Evolutionary conservation across 2,113 vertebrate genomes (phyloP).

Genomic region (Centropus bengalensis): DNA sequence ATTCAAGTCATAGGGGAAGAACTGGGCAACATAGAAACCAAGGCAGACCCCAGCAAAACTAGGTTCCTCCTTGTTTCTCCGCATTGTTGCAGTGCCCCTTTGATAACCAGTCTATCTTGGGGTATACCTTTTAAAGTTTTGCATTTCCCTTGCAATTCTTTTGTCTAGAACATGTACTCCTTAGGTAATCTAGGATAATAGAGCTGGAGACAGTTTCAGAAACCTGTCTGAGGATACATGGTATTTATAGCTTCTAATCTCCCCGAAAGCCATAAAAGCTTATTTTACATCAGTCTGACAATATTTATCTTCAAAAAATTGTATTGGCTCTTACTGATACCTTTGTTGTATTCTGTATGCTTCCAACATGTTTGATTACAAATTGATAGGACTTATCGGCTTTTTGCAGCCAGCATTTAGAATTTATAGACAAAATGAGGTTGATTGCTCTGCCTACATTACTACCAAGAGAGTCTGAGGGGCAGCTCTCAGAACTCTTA

Average conservation of each 20-base stretch:
- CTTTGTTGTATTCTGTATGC: neutral
- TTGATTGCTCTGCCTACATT: neutral
- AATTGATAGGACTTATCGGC: neutral
- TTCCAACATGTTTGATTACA: neutral
- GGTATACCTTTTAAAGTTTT: neutral
- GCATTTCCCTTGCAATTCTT: neutral
- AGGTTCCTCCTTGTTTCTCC: neutral
- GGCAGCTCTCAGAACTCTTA: neutral
- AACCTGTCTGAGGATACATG: neutral
- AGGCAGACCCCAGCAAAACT: neutral
- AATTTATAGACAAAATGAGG: neutral
- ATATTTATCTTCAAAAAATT: neutral
- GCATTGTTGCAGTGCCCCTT: rapidly evolving
- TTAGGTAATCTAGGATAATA: neutral
- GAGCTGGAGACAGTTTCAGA: neutral
- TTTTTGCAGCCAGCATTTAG: neutral
- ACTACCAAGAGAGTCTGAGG: neutral
- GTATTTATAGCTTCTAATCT: neutral
- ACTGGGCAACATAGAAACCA: neutral
- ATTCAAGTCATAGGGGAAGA: neutral
- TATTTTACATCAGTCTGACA: neutral
- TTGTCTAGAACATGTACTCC: neutral
- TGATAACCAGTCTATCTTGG: neutral
- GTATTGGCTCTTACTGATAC: neutral
- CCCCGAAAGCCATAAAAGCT: neutral